These are phyloP conservation scores for Danionella cerebrum DNA, from an alignment of 2,113 vertebrate genomes.

Conservation along the genomic window DNA sequence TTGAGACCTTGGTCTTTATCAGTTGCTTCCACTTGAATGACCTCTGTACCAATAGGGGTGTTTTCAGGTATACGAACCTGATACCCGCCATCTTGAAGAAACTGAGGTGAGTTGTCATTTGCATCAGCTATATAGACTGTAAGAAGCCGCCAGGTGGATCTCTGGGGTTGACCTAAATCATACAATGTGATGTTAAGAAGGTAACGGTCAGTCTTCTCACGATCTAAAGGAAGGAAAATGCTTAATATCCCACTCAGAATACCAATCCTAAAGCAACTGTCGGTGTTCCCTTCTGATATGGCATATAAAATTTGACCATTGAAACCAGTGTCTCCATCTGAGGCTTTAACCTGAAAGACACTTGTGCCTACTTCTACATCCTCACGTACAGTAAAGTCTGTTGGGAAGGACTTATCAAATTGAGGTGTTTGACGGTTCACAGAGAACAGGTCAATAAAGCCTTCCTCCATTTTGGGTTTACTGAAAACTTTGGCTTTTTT, in stretches of 20 bases:
- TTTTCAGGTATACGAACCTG: slow-evolving; percentile 82
- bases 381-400: slow-evolving; percentile 79
- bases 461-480: slow-evolving; percentile 82
- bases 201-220: slow-evolving; percentile 84
- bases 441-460: slow-evolving; percentile 90
- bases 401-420: slow-evolving; percentile 88
- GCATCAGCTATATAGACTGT: slow-evolving; percentile 81
- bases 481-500: slow-evolving; percentile 85
- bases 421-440: slow-evolving; percentile 87
- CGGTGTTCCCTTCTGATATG: slow-evolving; percentile 84
- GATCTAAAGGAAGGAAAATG: slow-evolving; percentile 86
- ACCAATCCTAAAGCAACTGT: slow-evolving; percentile 85
- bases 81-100: slow-evolving; percentile 80
- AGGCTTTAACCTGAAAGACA: slow-evolving; percentile 81
- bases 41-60: slow-evolving; percentile 80
- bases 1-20: slow-evolving; percentile 87
- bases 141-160: slow-evolving; percentile 79
- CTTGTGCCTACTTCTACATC: slow-evolving; percentile 75
- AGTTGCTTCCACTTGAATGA: slow-evolving; percentile 89
- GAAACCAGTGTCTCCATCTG: slow-evolving; percentile 89
- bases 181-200: slow-evolving; percentile 90
- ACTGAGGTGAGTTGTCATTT: slow-evolving; percentile 87
- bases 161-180: slow-evolving; percentile 88
- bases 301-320: slow-evolving; percentile 87
- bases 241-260: slow-evolving; percentile 79